phyloP scores from a whole-genome alignment of 2,113 vertebrate species.

The Oryzias curvinotus region DNA sequence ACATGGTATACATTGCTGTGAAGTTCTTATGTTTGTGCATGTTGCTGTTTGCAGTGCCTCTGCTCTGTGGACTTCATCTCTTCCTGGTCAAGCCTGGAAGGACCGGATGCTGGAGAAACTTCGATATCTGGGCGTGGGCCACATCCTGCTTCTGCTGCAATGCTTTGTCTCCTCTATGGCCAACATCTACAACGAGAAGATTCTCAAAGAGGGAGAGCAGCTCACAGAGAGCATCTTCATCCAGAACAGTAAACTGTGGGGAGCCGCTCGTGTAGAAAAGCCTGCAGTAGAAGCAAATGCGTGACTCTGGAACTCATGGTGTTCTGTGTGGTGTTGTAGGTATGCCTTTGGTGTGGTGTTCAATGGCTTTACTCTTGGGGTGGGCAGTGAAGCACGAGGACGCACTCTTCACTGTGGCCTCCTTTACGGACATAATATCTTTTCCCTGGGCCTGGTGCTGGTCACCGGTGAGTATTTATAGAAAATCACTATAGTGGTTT shows the following conservation, averaged over 20 bases:
- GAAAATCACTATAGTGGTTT: not conserved
- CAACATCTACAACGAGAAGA: constrained; percentile 99
- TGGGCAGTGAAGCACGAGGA: constrained; percentile 78
- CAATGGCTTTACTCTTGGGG: constrained; percentile 84
- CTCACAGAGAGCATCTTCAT: constrained; percentile 90
- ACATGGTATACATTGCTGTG: not conserved
- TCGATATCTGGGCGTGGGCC: constrained; percentile 82
- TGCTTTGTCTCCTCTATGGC: constrained; percentile 94
- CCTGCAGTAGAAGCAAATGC: not conserved
- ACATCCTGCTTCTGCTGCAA: constrained; percentile 89
- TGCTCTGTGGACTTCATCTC: constrained; percentile 37
- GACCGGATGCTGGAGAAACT: constrained; percentile 75
- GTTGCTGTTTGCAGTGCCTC: constrained; percentile 39
- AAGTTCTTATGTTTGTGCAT: not conserved
- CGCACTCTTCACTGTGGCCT: constrained; percentile 86
- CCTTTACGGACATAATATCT: constrained; percentile 91
- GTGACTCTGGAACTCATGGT: not conserved
- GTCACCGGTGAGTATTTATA: constrained; percentile 77
- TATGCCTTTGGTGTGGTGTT: constrained; percentile 88
- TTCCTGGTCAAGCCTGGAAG: constrained; percentile 81
- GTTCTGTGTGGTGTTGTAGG: constrained; percentile 20
- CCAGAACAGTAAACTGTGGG: constrained; percentile 94
- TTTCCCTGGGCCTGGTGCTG: constrained; percentile 88
- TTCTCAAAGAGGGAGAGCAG: constrained; percentile 91
- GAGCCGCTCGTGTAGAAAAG: not conserved